These are phyloP conservation scores for Anableps anableps DNA, from an alignment of 2,797 vertebrate species.

Conservation along the genomic window DNA sequence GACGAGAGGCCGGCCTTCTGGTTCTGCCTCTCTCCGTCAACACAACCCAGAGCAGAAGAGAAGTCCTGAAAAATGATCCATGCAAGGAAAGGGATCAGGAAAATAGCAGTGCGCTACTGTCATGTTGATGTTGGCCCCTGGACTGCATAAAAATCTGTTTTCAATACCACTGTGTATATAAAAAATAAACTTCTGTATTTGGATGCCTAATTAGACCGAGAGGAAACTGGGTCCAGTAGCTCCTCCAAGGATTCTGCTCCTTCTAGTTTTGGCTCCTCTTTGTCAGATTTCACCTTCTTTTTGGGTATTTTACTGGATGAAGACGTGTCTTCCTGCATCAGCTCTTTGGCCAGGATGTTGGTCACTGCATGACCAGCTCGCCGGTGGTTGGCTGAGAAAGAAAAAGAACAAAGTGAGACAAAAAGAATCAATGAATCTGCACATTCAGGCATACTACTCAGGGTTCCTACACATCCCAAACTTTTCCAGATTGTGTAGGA, in stretches of 20 bases:
- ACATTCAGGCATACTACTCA: not conserved
- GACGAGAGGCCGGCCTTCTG: not conserved
- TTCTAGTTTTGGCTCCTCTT: constrained; percentile 58
- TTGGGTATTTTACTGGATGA: constrained; percentile 43
- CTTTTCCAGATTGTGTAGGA: not conserved
- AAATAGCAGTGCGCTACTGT: constrained; percentile 24
- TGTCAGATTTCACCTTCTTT: constrained; percentile 51
- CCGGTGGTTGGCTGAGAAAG: constrained; percentile 84
- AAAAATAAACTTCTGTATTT: not conserved
- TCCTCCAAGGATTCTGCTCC: constrained; percentile 78
- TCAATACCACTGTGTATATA: constrained; percentile 6
- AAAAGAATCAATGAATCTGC: not conserved
- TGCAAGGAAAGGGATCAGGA: constrained; percentile 22
- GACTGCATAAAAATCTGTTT: constrained; percentile 32
- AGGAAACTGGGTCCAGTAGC: constrained; percentile 67
- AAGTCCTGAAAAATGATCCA: constrained; percentile 35
- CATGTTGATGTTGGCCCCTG: constrained; percentile 37
- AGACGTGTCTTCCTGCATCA: constrained; percentile 84
- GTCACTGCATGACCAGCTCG: constrained; percentile 89
- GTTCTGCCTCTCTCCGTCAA: constrained; percentile 24
- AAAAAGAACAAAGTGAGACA: constrained; percentile 37
- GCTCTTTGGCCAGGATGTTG: constrained; percentile 88
- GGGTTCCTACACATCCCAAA: not conserved
- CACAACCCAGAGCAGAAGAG: constrained; percentile 24
- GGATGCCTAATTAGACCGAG: constrained; percentile 72